Base-by-base conservation (phyloP, 2,888 invertebrate species). In the Acleris sparsana region DNA sequence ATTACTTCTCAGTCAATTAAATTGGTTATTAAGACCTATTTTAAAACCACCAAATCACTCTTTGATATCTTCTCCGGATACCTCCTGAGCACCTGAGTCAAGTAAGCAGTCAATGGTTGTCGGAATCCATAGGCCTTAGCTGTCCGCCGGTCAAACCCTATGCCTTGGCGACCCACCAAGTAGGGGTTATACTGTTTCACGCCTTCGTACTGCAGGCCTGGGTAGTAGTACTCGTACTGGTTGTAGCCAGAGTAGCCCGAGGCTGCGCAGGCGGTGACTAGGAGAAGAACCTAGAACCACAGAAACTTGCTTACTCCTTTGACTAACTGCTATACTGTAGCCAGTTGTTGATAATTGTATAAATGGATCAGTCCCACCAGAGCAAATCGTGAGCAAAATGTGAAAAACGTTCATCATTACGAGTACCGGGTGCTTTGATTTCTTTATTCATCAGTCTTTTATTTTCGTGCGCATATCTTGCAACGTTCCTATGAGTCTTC, bases 81-180 rank as follows among this genome's bases (percentile, higher is more conserved):
- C 43, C 63, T 63, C 29, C 63, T 63, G 20, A 63, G 44, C 18
- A 57, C 25, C 44, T 56, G 49, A 11, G 56, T 17, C 3, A 63
- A 17, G 6, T 63, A 25, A 17, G 29, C 6, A 5, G 63, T 57
- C 25, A 51, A 17, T 1, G 63, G 63, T 51, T 51, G 48, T 7
- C 63, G 39, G 51, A 63, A 63, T 1, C 63, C 63, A 9, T 57
- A 63, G n/a, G 63, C 63, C 9, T 13, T 51, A 2, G 63, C 57
- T 0, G 63, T 63, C 1, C 63, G 39, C 16, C 25, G 49, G 6
- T 63, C 56, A 43, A 51, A 63, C 18, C 63, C 63, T 13, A 63
- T 63, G 9, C 63, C 63, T 22, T 63, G 56, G 2, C 56, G n/a
- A 3, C 63, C 63, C 9, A 63, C 39, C n/a, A 22, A 22, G 56